Conservation (phyloP, 2,888 invertebrate genomes). For the Chromoteleia sp. region DNA sequence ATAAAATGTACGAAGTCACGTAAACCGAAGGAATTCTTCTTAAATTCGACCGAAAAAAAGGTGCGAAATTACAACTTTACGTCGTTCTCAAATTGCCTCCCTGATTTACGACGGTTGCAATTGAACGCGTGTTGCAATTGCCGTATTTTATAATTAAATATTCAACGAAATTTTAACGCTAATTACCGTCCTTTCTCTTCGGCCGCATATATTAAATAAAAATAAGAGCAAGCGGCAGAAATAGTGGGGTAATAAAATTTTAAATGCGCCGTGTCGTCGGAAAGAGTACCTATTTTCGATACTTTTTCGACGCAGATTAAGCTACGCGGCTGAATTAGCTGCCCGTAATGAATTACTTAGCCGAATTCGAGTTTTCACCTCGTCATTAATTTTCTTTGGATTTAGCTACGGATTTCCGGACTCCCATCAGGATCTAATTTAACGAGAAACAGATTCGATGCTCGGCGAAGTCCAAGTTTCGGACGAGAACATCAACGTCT, state of each 20-base stretch:
- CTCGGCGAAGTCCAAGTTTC: conserved; percentile 57
- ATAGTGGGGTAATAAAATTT: conserved; percentile 51
- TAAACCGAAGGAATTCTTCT: conserved; percentile 3
- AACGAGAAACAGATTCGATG: conserved; percentile 67
- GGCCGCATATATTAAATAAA: conserved; percentile 31
- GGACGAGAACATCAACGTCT: conserved; percentile 62
- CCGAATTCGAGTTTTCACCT: conserved; percentile 68
- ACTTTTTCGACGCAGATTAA: conserved; percentile 65
- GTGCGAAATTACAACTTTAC: conserved; percentile 10
- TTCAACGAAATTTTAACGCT: conserved; percentile 54
- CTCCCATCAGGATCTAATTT: conserved; percentile 66
- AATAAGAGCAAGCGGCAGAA: conserved; percentile 31
- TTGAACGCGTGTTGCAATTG: conserved; percentile 40
- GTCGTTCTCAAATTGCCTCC: conserved; percentile 3
- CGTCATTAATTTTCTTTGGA: conserved; percentile 70
- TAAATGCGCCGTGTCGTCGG: conserved; percentile 47
- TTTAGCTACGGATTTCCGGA: conserved; percentile 66
- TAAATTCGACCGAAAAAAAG: conserved; percentile 4
- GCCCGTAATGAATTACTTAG: conserved; percentile 65
- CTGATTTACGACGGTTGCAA: conserved; percentile 32
- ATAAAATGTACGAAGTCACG: conserved; percentile 36
- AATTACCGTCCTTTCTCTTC: conserved; percentile 35
- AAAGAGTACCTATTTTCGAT: conserved; percentile 52
- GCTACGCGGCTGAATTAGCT: conserved; percentile 56
- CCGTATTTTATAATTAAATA: conserved; percentile 60